Percentiles rank a stretch among this genome's conserved stretches.
These are phyloP conservation scores for Drosophila neutralis DNA, from an alignment of 2,888 invertebrate species.

Conservation along the genomic window DNA sequence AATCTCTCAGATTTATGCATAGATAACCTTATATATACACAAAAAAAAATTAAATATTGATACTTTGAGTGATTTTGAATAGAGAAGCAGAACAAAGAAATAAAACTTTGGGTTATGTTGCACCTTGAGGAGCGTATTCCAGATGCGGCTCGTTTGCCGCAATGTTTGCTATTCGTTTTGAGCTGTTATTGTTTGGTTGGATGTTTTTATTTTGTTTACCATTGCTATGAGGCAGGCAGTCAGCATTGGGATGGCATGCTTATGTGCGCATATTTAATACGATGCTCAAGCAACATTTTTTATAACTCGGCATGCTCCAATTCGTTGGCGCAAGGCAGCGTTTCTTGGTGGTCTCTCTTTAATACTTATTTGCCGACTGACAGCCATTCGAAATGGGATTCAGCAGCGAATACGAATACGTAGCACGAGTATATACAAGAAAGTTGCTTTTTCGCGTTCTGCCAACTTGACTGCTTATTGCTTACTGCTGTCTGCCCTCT, in stretches of 20 bases:
- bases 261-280: constrained; percentile 78
- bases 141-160: constrained; percentile 28
- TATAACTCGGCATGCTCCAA: constrained; percentile 79
- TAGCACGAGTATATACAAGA: constrained; percentile 44
- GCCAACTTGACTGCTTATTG: constrained; percentile 42
- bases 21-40: background rate
- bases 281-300: constrained; percentile 67
- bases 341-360: constrained; percentile 35
- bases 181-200: constrained; percentile 31
- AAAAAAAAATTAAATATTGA: background rate
- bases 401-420: constrained; percentile 24
- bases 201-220: constrained; percentile 28
- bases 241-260: constrained; percentile 55
- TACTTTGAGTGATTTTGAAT: background rate
- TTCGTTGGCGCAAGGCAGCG: constrained; percentile 55
- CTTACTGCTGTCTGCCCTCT: constrained; percentile 30
- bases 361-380: constrained; percentile 16
- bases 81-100: background rate
- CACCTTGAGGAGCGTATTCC: constrained; percentile 42
- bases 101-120: background rate
- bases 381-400: constrained; percentile 48
- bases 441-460: constrained; percentile 51
- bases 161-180: constrained; percentile 52
- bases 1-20: background rate
- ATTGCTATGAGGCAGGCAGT: constrained; percentile 16